phyloP scores from a whole-genome alignment of 2,797 vertebrate genomes.

The Garrulus glandarius region DNA sequence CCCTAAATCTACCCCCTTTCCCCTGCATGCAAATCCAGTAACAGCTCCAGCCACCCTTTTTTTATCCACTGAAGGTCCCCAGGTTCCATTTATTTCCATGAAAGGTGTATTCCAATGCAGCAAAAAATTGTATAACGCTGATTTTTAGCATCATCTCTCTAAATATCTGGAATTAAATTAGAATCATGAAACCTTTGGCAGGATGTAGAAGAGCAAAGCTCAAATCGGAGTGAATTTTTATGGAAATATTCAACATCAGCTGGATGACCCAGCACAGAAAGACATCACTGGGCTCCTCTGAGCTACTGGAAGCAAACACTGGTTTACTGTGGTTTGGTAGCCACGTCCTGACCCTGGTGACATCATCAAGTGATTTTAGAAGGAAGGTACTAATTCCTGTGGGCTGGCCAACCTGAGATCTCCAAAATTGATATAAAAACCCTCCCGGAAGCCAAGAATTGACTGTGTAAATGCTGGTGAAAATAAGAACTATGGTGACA shows the following conservation, averaged over 20 bases:
- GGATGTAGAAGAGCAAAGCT: background rate
- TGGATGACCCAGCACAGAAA: background rate
- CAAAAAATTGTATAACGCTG: fast-evolving
- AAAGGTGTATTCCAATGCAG: background rate
- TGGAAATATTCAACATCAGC: background rate
- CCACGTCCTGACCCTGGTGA: background rate
- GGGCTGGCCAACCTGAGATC: background rate
- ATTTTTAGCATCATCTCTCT: background rate
- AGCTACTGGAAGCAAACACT: background rate
- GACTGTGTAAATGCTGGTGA: background rate
- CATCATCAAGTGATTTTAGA: background rate
- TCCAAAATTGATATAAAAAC: background rate
- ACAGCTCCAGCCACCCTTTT: background rate
- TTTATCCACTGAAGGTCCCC: too few species aligned
- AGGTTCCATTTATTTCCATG: background rate
- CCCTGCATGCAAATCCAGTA: background rate
- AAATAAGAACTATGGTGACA: background rate
- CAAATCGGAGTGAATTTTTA: background rate
- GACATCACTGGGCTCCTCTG: background rate
- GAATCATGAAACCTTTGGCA: fast-evolving
- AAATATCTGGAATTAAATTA: background rate
- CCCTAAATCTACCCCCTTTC: background rate
- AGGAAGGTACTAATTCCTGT: background rate
- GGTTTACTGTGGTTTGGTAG: background rate
- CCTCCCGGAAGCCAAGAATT: background rate